A percentile compares a stretch with the other conserved stretches of the same genome.
These are phyloP conservation scores for Drosophila acutilabella DNA, from an alignment of 2,888 invertebrate species.

Conservation along the genomic window DNA sequence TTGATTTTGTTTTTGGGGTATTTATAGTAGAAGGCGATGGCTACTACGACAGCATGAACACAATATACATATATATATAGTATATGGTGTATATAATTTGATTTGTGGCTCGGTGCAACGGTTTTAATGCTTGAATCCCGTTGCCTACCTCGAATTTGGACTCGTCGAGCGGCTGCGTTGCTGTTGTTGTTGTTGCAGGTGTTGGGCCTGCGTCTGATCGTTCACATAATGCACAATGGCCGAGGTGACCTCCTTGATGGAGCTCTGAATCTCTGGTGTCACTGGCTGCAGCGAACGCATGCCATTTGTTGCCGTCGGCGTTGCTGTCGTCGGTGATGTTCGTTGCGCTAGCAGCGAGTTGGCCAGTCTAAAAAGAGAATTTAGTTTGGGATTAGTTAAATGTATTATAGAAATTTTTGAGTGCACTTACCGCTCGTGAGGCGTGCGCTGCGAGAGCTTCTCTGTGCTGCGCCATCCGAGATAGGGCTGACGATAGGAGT, in stretches of 20 bases:
- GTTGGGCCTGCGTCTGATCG: slow-evolving; percentile 88
- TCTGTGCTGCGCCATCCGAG: slow-evolving; percentile 96
- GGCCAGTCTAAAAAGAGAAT: slow-evolving; percentile 86
- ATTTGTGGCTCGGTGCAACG: slow-evolving; percentile 15
- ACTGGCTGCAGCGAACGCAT: slow-evolving; percentile 73
- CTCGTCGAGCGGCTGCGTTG: slow-evolving; percentile 85
- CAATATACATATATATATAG: slow-evolving; percentile 1
- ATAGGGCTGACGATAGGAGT: slow-evolving; percentile 93
- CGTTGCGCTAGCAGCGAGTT: slow-evolving; percentile 87
- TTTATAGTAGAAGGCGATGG: slow-evolving; percentile 7
- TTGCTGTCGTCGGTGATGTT: slow-evolving; percentile 56
- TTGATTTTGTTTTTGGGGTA: background rate
- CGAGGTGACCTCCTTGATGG: slow-evolving; percentile 96
- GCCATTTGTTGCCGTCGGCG: slow-evolving; percentile 60
- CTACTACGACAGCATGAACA: slow-evolving; percentile 43
- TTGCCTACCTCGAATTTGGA: slow-evolving; percentile 85
- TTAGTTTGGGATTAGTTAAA: background rate
- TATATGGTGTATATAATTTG: slow-evolving; percentile 1
- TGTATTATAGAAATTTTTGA: background rate
- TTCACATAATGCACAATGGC: slow-evolving; percentile 96
- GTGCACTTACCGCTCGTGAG: slow-evolving; percentile 89
- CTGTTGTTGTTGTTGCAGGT: slow-evolving; percentile 62
- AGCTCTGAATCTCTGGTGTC: slow-evolving; percentile 90
- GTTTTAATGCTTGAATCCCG: slow-evolving; percentile 14
- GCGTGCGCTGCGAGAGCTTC: slow-evolving; percentile 91